Base-by-base conservation (phyloP, 2,113 vertebrate genomes). In the Corythaeola cristata region DNA sequence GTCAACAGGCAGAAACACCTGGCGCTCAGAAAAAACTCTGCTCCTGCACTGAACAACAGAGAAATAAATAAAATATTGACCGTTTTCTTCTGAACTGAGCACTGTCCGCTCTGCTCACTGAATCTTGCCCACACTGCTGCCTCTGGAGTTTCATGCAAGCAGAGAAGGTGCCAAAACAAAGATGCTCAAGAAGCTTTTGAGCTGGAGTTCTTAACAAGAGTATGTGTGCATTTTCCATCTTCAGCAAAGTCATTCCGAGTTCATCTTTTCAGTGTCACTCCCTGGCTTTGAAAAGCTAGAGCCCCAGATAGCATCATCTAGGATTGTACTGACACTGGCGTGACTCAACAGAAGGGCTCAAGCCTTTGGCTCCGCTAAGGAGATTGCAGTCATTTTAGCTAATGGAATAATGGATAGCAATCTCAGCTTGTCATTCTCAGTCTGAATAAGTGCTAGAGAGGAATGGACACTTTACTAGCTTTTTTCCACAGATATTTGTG, bases 371-470 rank as follows among this genome's bases (percentile, higher is more conserved):
- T 95, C 73, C 0, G 0, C 86, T 44, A 3, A 72, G 90, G 83
- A 93, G 73, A 96, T 39, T 71, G 37, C 80, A 92, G 73, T 91
- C 73, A 87, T 96, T 93, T 89, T 50, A 84, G 60, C 68, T 97
- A 97, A 97, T 95, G 94, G 83, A 95, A 94, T 94, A 95, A 96
- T 92, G 47, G 86, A 77, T 19, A 64, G 64, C 93, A 95, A 91
- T 94, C 89, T 81, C 2, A 32, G 64, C 16, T 75, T 96, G 84
- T 89, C 86, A 91, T 71, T 91, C 86, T 67, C 56, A 20, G 52
- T 2, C 32, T 90, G 83, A 87, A 87, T 39, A 27, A 37, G 64
- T 0, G 1, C 56, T 56, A 9, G n/a, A 78, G 64, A 91, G 44
- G 44, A 92, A 45, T 0, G 6, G 86, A 86, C 68, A 24, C 72